phyloP scores from a whole-genome alignment of 2,797 vertebrate species.

The Paratrypauchen microcephalus region DNA sequence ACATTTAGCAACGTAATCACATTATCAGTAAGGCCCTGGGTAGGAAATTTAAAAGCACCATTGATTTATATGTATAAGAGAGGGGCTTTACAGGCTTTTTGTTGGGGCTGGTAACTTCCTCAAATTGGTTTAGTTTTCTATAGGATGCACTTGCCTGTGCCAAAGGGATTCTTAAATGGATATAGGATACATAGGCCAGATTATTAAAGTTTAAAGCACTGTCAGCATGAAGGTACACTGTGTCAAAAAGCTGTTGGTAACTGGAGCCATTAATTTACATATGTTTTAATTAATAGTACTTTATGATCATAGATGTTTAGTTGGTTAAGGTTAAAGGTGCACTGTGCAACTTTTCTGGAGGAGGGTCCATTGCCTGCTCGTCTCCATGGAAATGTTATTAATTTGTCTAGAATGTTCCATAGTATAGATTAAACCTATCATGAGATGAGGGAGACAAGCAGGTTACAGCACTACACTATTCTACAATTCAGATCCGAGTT shows the following conservation, averaged over 20 bases:
- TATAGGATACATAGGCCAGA: constrained; percentile 22
- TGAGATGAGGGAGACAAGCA: too few relatives aligned
- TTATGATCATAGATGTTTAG: background rate
- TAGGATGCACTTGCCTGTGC: constrained; percentile 40
- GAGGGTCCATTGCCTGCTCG: too few relatives aligned
- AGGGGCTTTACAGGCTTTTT: constrained; percentile 14
- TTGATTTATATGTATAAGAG: constrained; percentile 38
- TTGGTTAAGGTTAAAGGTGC: background rate
- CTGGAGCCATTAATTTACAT: background rate
- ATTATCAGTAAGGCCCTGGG: constrained; percentile 32
- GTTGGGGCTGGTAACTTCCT: constrained; percentile 3
- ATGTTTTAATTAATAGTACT: background rate
- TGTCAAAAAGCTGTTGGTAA: background rate
- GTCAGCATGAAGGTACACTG: background rate
- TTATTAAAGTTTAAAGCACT: constrained; percentile 42
- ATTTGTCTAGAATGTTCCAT: too few relatives aligned
- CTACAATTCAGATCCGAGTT: too few relatives aligned
- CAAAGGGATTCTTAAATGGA: constrained; percentile 36
- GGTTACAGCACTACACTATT: too few relatives aligned
- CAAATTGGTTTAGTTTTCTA: constrained; percentile 56
- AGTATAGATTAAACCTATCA: too few relatives aligned
- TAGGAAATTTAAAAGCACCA: constrained; percentile 24
- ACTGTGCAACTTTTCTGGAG: too few relatives aligned
- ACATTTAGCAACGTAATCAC: constrained; percentile 37
- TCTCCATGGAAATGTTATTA: too few relatives aligned